Evolutionary conservation across 2,113 vertebrate species (phyloP), one percentile per base, ranked within the genome.

Genomic region (Theristicus caerulescens): DNA sequence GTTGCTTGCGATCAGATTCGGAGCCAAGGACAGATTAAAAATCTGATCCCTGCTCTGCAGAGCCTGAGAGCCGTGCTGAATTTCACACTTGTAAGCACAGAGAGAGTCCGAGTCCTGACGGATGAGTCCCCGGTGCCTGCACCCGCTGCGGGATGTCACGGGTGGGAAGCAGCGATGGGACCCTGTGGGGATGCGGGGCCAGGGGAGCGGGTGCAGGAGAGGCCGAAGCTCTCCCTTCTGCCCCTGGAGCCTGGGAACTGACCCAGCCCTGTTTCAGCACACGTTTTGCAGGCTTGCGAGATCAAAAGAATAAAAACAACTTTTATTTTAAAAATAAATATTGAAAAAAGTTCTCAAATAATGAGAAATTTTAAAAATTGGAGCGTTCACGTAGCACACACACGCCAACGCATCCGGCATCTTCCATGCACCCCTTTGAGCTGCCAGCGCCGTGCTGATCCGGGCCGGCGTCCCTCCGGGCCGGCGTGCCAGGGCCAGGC

Each of bases 401-500:
- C 3, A 2, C 1, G 1, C 4, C 36, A 42, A 40, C 0, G 0
- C 19, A 34, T 4, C 40, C 2, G 0, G 19, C 22, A 22, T 4
- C 42, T 46, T 22, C 11, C 42, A 2, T 0, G 10, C 19, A 14
- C 32, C 18, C 49, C 62, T 27, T 20, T 15, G 49, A 3, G 2
- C 27, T 26, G 42, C 61, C 26, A 5, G 47, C 5, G 0, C 38
- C 1, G 0, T 11, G 36, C 29, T 32, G 67, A 29, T 22, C 64
- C 76, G 3, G 1, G 14, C 11, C 1, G 15, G 16, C 1, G 0
- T 29, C 67, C 36, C 32, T 8, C 19, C 2, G 4, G 31, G 40
- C 40, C 52, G 16, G 51, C 13, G 4, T 5, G 3, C 26, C n/a
- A 18, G 25, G 19, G 36, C 32, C 26, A 5, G 61, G 32, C 61